phyloP scores from a whole-genome alignment of 2,888 invertebrate species.

The Drosophila anceps region DNA sequence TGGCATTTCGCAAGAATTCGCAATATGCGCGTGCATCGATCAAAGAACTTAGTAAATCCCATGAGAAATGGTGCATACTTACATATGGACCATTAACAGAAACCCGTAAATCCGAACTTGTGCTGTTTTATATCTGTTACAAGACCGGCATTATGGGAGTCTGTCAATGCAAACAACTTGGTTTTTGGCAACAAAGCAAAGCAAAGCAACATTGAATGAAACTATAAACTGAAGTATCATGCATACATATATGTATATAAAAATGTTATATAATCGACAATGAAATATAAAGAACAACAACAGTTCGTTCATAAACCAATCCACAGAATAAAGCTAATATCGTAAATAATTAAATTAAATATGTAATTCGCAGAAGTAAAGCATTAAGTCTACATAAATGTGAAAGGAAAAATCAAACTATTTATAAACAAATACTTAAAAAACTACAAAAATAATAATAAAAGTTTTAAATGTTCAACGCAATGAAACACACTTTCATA shows the following conservation, averaged over 20 bases:
- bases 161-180: constrained; percentile 86
- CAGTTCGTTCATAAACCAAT: not conserved
- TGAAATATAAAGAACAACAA: not conserved
- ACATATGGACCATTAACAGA: constrained; percentile 86
- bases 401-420: not conserved
- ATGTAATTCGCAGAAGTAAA: no score
- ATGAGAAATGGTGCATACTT: constrained; percentile 82
- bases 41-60: constrained; percentile 18
- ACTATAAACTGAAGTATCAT: not conserved
- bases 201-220: constrained; percentile 16
- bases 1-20: constrained; percentile 1
- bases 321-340: not conserved
- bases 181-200: constrained; percentile 71
- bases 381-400: not conserved
- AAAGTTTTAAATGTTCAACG: not conserved
- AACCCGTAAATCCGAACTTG: constrained; percentile 86
- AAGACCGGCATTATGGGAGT: constrained; percentile 86
- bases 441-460: not conserved
- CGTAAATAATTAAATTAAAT: not conserved
- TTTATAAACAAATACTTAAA: not conserved
- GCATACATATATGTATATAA: no score
- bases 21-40: constrained; percentile 18
- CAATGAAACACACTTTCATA: not conserved
- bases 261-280: not conserved
- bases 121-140: constrained; percentile 85